A percentile compares a stretch with the other conserved stretches of the same genome.
These are phyloP conservation scores for Pegoplata infirma DNA, from an alignment of 2,888 invertebrate species.

Conservation along the genomic window DNA sequence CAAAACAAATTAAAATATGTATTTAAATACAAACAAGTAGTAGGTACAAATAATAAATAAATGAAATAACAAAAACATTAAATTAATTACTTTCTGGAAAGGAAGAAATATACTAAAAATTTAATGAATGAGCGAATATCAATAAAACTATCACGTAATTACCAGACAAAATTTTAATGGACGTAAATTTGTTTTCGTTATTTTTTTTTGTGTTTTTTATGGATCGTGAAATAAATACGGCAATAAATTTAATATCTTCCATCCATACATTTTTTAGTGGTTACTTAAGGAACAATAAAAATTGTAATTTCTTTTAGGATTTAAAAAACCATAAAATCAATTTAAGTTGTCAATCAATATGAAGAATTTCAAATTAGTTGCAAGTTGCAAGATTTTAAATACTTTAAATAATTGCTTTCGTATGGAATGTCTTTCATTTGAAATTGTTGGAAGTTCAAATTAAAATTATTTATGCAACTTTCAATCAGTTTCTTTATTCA, in stretches of 20 bases:
- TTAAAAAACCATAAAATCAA: neutral
- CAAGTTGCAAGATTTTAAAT: too few species aligned
- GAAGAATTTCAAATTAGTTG: neutral
- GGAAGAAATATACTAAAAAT: neutral
- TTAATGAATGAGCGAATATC: too few species aligned
- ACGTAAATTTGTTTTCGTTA: too few species aligned
- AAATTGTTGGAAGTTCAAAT: too few species aligned
- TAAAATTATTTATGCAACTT: neutral
- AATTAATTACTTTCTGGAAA: conserved; percentile 24
- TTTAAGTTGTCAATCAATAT: neutral
- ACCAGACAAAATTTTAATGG: conserved; percentile 31
- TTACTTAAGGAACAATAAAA: neutral
- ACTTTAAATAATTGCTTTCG: too few species aligned
- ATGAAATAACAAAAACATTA: neutral
- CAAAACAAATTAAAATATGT: neutral
- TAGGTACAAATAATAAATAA: neutral
- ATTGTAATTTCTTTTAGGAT: neutral
- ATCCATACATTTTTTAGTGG: conserved; percentile 7
- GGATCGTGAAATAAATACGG: conserved; percentile 32
- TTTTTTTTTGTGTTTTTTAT: too few species aligned
- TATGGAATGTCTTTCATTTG: too few species aligned
- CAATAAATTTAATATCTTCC: conserved; percentile 35
- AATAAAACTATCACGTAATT: conserved; percentile 44
- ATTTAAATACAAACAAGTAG: neutral
- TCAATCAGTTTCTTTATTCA: neutral